phyloP scores from a whole-genome alignment of 2,888 invertebrate genomes.

The Pollenia amentaria region DNA sequence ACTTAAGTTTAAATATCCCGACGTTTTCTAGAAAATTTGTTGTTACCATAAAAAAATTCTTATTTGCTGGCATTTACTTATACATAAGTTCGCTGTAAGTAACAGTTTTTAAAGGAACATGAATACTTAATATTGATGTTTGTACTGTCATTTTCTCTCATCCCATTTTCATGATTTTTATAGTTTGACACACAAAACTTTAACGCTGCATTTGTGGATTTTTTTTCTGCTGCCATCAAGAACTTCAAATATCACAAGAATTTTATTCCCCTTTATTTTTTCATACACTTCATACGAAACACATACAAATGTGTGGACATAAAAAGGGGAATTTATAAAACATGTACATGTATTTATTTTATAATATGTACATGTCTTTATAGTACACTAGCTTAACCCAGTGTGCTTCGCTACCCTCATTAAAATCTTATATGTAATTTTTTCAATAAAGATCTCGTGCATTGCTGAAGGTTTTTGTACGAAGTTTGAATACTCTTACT shows the following conservation, averaged over 20 bases:
- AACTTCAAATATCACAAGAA: constrained; percentile 32
- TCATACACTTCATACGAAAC: not conserved
- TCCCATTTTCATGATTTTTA: constrained; percentile 34
- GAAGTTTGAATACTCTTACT: no score
- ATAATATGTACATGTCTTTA: no score
- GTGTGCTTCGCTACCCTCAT: no score
- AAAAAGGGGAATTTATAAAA: not conserved
- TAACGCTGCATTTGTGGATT: constrained; percentile 40
- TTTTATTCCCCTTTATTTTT: not conserved
- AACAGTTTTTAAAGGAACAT: constrained; percentile 2
- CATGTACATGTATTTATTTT: no score
- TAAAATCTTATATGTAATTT: no score
- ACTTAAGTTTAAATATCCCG: no score
- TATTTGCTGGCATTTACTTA: no score
- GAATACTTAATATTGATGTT: constrained; percentile 50
- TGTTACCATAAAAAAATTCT: no score
- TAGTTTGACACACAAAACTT: constrained; percentile 32
- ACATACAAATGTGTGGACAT: not conserved
- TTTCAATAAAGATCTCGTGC: no score
- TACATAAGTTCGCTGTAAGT: not conserved
- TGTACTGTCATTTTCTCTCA: constrained; percentile 22
- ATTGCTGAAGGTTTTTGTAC: no score
- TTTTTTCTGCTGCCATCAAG: constrained; percentile 27
- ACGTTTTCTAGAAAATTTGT: no score
- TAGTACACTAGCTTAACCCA: no score